These are phyloP conservation scores for Oncorhynchus nerka DNA, from an alignment of 2,113 vertebrate genomes.

Conservation along the genomic window DNA sequence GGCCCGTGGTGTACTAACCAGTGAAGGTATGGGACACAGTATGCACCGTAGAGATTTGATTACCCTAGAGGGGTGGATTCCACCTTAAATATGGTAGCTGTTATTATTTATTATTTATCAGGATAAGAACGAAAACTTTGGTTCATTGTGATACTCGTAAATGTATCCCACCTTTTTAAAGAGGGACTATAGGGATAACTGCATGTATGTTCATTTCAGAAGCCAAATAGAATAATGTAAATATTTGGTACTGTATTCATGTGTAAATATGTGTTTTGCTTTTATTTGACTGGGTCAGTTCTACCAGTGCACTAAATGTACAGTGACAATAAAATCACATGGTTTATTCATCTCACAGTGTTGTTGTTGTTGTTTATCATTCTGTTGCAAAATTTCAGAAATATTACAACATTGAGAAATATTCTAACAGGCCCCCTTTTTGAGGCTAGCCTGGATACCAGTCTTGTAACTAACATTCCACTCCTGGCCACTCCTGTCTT, in stretches of 20 bases:
- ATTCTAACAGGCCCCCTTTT: too few relatives aligned
- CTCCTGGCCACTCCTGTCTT: too few relatives aligned
- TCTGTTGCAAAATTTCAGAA: too few relatives aligned
- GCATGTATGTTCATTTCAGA: slow-evolving; percentile 29
- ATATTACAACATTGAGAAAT: too few relatives aligned
- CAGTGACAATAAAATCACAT: slow-evolving; percentile 74
- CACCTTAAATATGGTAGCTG: slow-evolving; percentile 57
- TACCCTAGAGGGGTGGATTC: slow-evolving; percentile 61
- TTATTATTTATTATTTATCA: slow-evolving; percentile 53
- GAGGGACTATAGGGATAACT: slow-evolving; percentile 35
- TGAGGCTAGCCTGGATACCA: too few relatives aligned
- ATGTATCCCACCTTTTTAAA: slow-evolving; percentile 35
- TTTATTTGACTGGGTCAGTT: slow-evolving; percentile 53
- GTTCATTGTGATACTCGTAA: slow-evolving; percentile 54
- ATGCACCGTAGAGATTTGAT: slow-evolving; percentile 55
- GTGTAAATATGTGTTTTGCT: slow-evolving; percentile 67
- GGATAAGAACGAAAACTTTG: slow-evolving; percentile 53
- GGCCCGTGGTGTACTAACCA: slow-evolving; percentile 46
- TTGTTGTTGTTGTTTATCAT: too few relatives aligned
- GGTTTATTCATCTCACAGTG: slow-evolving; percentile 56
- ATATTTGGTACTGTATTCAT: slow-evolving; percentile 47
- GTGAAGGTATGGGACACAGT: slow-evolving; percentile 25
- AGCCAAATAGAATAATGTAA: slow-evolving; percentile 19
- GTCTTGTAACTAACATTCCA: too few relatives aligned
- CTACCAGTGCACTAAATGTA: slow-evolving; percentile 70